Evolutionary conservation across 2,888 invertebrate species (phyloP), one percentile per base, ranked within the genome.

Genomic region (Hirtodrosophila trivittata): DNA sequence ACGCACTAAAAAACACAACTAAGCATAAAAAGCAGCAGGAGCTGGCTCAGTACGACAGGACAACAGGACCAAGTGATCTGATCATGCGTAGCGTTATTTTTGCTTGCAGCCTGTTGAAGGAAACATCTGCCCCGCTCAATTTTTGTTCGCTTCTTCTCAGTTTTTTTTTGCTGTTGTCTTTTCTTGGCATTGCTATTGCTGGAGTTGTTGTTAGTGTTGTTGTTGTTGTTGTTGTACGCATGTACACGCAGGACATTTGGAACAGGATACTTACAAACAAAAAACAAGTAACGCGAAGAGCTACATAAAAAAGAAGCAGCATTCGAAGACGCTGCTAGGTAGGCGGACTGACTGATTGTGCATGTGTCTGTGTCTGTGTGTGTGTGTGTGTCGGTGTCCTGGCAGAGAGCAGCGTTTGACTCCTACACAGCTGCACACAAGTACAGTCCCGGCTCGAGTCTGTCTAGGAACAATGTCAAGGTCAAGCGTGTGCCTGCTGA

Each of bases 121-220:
- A 83, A 83, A 83, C 82, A 83, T 83, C 85, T 83, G 82, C 82
- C 85, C 82, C 85, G 82, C 82, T 83, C 85, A 84, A 57, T 77
- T 66, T 67, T 68, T 43, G 54, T 63, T 43, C 38, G 55, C 55
- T 71, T 59, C 57, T 45, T 42, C 56, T 56, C 39, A 35, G 32
- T 41, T 54, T 35, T 73, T 77, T 75, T 69, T 75, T 67, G 52
- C 65, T 66, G 69, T 65, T 69, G 64, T 68, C 64, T 64, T 62
- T 58, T 66, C 59, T 59, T 25, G 56, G 45, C 58, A 50, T 78
- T 75, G 60, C 69, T 64, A 58, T 38, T 62, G 62, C 39, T 54
- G 46, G 41, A 49, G 37, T 35, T 58, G 55, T n/a, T n/a, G n/a
- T n/a, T n/a, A n/a, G n/a, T n/a, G n/a, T n/a, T n/a, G n/a, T n/a